These are phyloP conservation scores for Myripristis murdjan DNA, from an alignment of 2,797 vertebrate species.

Conservation along the genomic window DNA sequence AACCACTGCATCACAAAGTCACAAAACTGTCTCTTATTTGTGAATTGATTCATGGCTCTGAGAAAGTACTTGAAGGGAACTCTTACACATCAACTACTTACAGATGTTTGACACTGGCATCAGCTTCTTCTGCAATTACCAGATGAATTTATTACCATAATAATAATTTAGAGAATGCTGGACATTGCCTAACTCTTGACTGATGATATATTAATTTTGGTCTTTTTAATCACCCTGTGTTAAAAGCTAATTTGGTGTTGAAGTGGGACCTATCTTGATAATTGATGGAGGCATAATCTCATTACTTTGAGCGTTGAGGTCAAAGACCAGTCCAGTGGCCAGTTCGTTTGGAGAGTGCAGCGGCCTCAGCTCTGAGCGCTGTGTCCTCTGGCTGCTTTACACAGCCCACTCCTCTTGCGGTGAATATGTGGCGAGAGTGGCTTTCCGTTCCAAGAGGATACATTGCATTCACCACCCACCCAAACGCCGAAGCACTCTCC, in stretches of 20 bases:
- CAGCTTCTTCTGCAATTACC: conserved; percentile 1
- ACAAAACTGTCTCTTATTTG: neutral
- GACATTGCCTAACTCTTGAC: conserved; percentile 3
- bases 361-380: conserved; percentile 6
- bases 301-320: conserved; percentile 30
- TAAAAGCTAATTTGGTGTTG: conserved; percentile 30
- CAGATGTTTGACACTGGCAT: conserved; percentile 26
- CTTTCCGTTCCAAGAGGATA: conserved; percentile 35
- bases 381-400: conserved; percentile 33
- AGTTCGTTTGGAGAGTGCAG: conserved; percentile 20
- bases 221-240: conserved; percentile 20
- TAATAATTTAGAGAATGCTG: conserved; percentile 4
- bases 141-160: neutral
- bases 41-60: conserved; percentile 30
- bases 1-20: neutral
- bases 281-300: conserved; percentile 28
- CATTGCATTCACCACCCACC: conserved; percentile 39
- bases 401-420: conserved; percentile 20
- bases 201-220: conserved; percentile 28
- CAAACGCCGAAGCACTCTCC: conserved; percentile 13
- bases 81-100: conserved; percentile 17
- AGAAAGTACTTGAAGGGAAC: neutral
- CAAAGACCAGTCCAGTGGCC: conserved; percentile 33
- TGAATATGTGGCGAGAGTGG: conserved; percentile 18
- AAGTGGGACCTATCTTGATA: conserved; percentile 24